Base-by-base conservation (phyloP, 2,797 vertebrate species). In the Alauda arvensis region DNA sequence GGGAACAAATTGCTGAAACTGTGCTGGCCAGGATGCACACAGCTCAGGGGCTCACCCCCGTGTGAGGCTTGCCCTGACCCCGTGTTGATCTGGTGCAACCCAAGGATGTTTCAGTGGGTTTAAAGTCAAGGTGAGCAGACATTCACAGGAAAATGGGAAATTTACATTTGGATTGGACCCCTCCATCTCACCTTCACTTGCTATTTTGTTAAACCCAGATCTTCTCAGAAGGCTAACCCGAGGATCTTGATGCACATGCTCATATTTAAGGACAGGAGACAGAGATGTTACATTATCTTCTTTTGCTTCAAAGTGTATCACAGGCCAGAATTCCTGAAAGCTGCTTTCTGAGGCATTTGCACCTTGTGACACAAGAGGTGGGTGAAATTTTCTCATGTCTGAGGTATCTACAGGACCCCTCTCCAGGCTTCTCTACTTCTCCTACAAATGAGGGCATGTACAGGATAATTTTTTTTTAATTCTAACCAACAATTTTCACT, bases 21-120 rank as follows among this genome's bases (percentile, higher is more conserved):
- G 19, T 65, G 63, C 63, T 59, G 11, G 51, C 26, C 66, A 71
- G 62, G 39, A 37, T 34, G 24, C 12, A 26, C 66, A 68, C 3
- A 60, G 53, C 9, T 68, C 18, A 1, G 18, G n/a, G 51, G 28
- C 18, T 55, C 31, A 21, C 16, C 43, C 26, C 11, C 0, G 0
- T 23, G 33, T 24, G 21, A 61, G 25, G 8, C 4, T 68, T 55
- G 31, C 40, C 40, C 71, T 77, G 74, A 43, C 21, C 46, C 61
- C 0, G 0, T 20, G 76, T 25, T 3, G 0, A 4, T 49, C 39
- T 40, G 25, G 16, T 28, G 26, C 16, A 37, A 40, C 42, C 31
- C 61, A 42, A 49, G 10, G 39, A 2, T 25, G 14, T 43, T 63
- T 42, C 39, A 13, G 16, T 26, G 63, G 24, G 45, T 42, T 77